Evolutionary conservation across 2,888 invertebrate species (phyloP).

Genomic region (Cylloceria caligata): DNA sequence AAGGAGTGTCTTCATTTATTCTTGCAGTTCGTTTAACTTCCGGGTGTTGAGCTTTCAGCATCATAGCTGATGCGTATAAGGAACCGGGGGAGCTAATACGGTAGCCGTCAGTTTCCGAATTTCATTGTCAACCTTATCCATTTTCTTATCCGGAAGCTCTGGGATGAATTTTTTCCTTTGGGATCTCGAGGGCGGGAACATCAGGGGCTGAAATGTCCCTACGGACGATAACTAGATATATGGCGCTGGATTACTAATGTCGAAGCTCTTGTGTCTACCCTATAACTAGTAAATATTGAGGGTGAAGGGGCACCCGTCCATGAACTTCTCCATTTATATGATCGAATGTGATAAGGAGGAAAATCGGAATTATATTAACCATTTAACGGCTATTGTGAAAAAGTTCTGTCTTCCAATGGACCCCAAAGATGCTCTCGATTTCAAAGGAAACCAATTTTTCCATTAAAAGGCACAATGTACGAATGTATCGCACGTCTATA

Average conservation of each 20-base stretch:
- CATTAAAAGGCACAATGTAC: background rate
- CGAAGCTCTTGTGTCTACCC: constrained; percentile 27
- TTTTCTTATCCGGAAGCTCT: constrained; percentile 67
- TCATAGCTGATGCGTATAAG: constrained; percentile 45
- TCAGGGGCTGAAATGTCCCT: constrained; percentile 33
- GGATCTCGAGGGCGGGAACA: constrained; percentile 49
- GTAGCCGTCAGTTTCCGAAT: constrained; percentile 58
- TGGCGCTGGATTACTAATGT: constrained; percentile 42
- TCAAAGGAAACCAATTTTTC: background rate
- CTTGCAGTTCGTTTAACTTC: constrained; percentile 59
- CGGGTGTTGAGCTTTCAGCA: constrained; percentile 18
- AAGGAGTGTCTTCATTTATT: constrained; percentile 49
- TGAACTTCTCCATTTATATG: constrained; percentile 15
- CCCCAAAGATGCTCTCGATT: too few relatives aligned
- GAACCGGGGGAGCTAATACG: constrained; percentile 58
- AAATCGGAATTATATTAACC: constrained; percentile 30
- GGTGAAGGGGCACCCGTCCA: constrained; percentile 40
- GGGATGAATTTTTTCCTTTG: constrained; percentile 68
- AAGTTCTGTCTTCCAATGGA: background rate
- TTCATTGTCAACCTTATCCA: constrained; percentile 62
- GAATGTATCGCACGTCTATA: background rate
- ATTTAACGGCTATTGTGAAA: background rate
- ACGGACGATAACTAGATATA: constrained; percentile 21
- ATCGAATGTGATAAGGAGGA: constrained; percentile 34
- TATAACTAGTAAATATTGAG: constrained; percentile 60